Conservation (phyloP, 1,140 invertebrate species). For the Camponotus vicinus region DNA sequence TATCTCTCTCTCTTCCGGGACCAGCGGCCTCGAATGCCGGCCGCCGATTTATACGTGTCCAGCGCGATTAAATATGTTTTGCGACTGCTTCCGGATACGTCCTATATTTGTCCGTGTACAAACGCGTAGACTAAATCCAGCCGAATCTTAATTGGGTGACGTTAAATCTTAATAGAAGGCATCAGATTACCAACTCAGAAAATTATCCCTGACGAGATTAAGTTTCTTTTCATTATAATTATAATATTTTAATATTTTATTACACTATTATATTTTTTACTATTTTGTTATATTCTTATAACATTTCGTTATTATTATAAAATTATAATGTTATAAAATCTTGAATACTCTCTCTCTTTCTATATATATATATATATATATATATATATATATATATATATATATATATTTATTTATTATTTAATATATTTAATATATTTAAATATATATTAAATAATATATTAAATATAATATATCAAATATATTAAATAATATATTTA, state of each 20-base stretch:
- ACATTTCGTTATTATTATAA: too few species aligned
- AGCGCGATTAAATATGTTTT: slow-evolving; percentile 57
- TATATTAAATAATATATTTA: too few species aligned
- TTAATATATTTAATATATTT: too few species aligned
- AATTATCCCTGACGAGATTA: background rate
- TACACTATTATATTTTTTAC: too few species aligned
- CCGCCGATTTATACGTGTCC: slow-evolving; percentile 53
- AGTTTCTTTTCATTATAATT: background rate
- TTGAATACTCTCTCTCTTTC: too few species aligned
- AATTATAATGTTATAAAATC: too few species aligned
- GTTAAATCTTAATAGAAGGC: slow-evolving; percentile 29
- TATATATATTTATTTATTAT: background rate
- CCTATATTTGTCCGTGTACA: slow-evolving; percentile 47
- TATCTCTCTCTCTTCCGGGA: slow-evolving; percentile 51
- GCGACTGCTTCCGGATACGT: slow-evolving; percentile 44
- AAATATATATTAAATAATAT: too few species aligned
- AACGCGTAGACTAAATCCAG: slow-evolving; percentile 26
- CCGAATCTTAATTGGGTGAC: slow-evolving; percentile 27
- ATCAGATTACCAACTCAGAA: slow-evolving; percentile 19
- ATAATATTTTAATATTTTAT: too few species aligned
- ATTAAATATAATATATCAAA: too few species aligned
- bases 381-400: background rate
- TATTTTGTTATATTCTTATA: too few species aligned
- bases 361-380: background rate
- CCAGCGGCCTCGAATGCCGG: slow-evolving; percentile 36